Percentiles rank a stretch among this genome's conserved stretches.
These are phyloP conservation scores for Amniataba percoides DNA, from an alignment of 2,797 vertebrate species.

Conservation along the genomic window DNA sequence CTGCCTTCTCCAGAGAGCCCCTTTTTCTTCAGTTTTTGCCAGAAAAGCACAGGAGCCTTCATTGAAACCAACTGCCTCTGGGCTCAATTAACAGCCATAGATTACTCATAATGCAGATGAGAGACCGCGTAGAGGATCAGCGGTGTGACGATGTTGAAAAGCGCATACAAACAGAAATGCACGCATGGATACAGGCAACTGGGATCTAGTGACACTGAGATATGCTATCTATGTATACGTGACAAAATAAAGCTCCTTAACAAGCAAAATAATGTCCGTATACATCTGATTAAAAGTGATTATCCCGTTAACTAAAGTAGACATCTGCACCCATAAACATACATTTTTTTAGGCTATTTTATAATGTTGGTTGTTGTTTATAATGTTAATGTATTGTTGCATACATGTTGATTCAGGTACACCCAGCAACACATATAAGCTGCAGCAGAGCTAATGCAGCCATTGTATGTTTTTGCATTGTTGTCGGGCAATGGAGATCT, in stretches of 20 bases:
- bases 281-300: slow-evolving; percentile 13
- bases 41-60: slow-evolving; percentile 76
- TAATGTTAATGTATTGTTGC: too few relatives aligned
- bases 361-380: too few relatives aligned
- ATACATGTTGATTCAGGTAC: not conserved
- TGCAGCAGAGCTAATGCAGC: slow-evolving; percentile 2
- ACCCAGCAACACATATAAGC: slow-evolving; percentile 6
- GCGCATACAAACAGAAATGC: slow-evolving; percentile 26
- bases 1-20: slow-evolving; percentile 73
- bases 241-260: slow-evolving; percentile 6
- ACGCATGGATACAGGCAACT: slow-evolving; percentile 21
- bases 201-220: slow-evolving; percentile 26
- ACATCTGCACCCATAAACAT: not conserved
- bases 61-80: slow-evolving; percentile 80
- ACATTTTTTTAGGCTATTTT: slow-evolving; percentile 1
- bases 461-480: slow-evolving; percentile 23
- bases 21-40: slow-evolving; percentile 67
- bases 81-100: slow-evolving; percentile 83
- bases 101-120: slow-evolving; percentile 82
- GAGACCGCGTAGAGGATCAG: slow-evolving; percentile 57
- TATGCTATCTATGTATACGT: slow-evolving; percentile 33
- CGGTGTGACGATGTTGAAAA: slow-evolving; percentile 45
- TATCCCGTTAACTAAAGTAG: slow-evolving; percentile 18
- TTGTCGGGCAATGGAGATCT: slow-evolving; percentile 28
- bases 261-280: slow-evolving; percentile 6